Evolutionary conservation across 2,888 invertebrate species (phyloP).

Genomic region (Alsophila aescularia): DNA sequence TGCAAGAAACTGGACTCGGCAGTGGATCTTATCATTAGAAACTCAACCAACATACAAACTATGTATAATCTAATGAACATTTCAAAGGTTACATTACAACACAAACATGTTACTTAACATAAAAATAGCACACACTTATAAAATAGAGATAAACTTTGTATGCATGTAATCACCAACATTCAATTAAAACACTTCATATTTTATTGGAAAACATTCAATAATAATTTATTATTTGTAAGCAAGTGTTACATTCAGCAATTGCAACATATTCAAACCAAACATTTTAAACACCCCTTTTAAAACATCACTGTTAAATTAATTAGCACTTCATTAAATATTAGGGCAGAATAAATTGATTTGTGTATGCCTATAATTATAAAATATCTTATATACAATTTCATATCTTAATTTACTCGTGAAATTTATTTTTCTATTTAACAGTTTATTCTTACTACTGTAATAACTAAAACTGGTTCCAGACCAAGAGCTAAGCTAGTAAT

Average conservation of each 20-base stretch:
- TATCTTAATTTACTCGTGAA: not conserved
- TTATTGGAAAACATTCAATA: conserved; percentile 3
- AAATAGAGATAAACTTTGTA: conserved; percentile 15
- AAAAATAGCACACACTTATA: conserved; percentile 11
- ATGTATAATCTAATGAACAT: conserved; percentile 31
- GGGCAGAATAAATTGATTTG: too few species aligned
- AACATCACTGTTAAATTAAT: not conserved
- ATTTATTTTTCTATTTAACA: not conserved
- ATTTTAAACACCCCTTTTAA: not conserved
- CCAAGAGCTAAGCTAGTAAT: too few species aligned
- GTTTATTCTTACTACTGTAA: too few species aligned
- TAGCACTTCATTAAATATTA: not conserved
- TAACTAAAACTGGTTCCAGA: too few species aligned
- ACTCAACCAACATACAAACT: conserved; percentile 16
- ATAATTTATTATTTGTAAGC: not conserved
- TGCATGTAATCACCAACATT: conserved; percentile 9
- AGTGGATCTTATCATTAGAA: conserved; percentile 12
- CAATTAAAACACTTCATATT: conserved; percentile 1
- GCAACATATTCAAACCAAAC: too few species aligned
- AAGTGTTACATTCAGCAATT: too few species aligned
- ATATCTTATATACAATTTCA: too few species aligned
- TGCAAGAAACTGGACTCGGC: conserved; percentile 13
- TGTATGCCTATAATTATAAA: too few species aligned
- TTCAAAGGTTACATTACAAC: conserved; percentile 21
- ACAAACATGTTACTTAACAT: conserved; percentile 18